These are phyloP conservation scores for Celastrina argiolus DNA, from an alignment of 2,888 invertebrate species.

Conservation along the genomic window DNA sequence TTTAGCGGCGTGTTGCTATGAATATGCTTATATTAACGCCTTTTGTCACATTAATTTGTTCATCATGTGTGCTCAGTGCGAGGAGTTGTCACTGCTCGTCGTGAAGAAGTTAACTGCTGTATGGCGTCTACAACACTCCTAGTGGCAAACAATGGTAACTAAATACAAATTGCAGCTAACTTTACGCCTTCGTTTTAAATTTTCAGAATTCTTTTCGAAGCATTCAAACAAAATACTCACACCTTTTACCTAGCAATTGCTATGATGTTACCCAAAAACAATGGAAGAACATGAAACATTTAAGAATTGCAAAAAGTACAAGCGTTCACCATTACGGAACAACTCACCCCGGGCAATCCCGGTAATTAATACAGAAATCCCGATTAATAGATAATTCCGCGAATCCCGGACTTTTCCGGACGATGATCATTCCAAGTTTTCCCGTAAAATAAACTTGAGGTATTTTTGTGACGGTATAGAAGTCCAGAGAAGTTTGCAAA, in stretches of 20 bases:
- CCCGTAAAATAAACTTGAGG: slow-evolving; percentile 1
- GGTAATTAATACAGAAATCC: slow-evolving; percentile 33
- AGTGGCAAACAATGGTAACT: no score
- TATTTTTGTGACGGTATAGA: slow-evolving; percentile 14
- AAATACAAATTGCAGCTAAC: no score
- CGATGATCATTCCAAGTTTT: slow-evolving; percentile 14
- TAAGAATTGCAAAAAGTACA: background rate
- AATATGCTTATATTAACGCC: slow-evolving; percentile 44
- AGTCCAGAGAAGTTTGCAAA: background rate
- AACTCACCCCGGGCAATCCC: slow-evolving; percentile 26
- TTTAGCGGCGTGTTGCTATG: slow-evolving; percentile 48
- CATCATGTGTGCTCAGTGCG: no score
- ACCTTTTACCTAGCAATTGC: background rate
- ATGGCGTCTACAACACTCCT: no score
- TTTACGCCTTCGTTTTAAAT: no score
- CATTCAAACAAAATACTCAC: no score
- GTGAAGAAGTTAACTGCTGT: no score
- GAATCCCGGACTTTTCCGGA: slow-evolving; percentile 20
- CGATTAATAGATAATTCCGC: slow-evolving; percentile 34
- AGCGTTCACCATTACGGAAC: slow-evolving; percentile 11
- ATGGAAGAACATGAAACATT: background rate
- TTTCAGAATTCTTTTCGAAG: no score
- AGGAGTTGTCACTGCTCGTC: no score
- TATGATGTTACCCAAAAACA: background rate
- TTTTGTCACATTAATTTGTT: slow-evolving; percentile 32